Conservation (phyloP, 2,888 invertebrate genomes). For the Dione juno region DNA sequence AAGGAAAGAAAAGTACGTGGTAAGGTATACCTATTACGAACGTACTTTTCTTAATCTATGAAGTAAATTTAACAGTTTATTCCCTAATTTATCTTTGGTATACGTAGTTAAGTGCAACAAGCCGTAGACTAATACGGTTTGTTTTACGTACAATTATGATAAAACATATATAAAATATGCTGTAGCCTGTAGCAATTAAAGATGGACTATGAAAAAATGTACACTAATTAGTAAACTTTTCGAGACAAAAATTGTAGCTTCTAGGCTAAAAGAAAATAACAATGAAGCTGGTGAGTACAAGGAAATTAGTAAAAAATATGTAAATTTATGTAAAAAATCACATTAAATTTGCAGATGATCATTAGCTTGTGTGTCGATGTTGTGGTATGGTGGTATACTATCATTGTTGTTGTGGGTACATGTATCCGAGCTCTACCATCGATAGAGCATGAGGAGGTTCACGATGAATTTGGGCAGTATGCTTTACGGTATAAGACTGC, state of each 20-base stretch:
- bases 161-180: too few species aligned
- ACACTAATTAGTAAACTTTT: too few species aligned
- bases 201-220: too few species aligned
- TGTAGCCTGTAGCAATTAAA: too few species aligned
- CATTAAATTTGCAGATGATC: constrained; percentile 51
- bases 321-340: background rate
- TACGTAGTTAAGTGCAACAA: too few species aligned
- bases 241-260: too few species aligned
- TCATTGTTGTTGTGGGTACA: constrained; percentile 46
- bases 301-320: background rate
- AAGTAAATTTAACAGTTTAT: background rate
- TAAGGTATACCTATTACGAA: too few species aligned
- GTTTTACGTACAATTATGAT: background rate
- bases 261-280: constrained; percentile 34
- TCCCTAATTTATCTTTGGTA: background rate
- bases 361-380: constrained; percentile 52
- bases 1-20: background rate
- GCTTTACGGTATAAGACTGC: constrained; percentile 61
- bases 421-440: constrained; percentile 47
- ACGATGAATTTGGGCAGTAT: constrained; percentile 60
- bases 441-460: constrained; percentile 58
- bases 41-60: too few species aligned
- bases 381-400: constrained; percentile 49
- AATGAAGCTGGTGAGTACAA: constrained; percentile 57
- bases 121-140: too few species aligned